Evolutionary conservation across 30 jellyfish, hydroid and myxozoan species (phyloP).

Genomic region (Mastigias papua): DNA sequence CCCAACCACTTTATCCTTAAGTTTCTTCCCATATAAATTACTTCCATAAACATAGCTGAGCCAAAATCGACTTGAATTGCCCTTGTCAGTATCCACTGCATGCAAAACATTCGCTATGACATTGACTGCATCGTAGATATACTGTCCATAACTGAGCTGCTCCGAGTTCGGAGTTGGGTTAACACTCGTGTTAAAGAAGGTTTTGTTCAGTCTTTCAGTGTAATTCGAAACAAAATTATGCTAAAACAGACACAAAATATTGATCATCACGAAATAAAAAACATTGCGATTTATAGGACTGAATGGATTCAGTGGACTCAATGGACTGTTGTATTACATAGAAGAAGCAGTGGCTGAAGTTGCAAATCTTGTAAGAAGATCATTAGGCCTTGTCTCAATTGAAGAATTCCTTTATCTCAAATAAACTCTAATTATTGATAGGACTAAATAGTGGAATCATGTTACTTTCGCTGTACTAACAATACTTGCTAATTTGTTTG

Average conservation of each 20-base stretch:
- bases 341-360: not conserved
- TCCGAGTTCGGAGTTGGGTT: conserved; percentile 3
- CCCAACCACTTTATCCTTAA: conserved; percentile 17
- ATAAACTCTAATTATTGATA: no score
- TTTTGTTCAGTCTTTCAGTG: conserved; percentile 14
- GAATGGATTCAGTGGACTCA: no score
- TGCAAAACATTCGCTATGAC: conserved; percentile 75
- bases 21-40: conserved; percentile 23
- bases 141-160: conserved; percentile 43
- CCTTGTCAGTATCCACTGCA: conserved; percentile 46
- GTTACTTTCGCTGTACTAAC: no score
- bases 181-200: conserved; percentile 57
- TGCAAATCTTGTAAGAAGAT: no score
- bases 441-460: no score
- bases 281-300: no score
- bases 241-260: conserved; percentile 23
- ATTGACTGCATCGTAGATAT: conserved; percentile 73
- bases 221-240: conserved; percentile 42
- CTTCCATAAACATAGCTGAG: conserved; percentile 66
- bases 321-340: not conserved
- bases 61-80: conserved; percentile 40
- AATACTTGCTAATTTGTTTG: no score
- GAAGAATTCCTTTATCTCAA: no score
- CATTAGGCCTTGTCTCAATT: no score
- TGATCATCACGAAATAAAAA: no score